Evolutionary conservation across 1,140 invertebrate genomes (phyloP), one percentile per base, ranked within the genome.

Genomic region (Theocolax elegans): DNA sequence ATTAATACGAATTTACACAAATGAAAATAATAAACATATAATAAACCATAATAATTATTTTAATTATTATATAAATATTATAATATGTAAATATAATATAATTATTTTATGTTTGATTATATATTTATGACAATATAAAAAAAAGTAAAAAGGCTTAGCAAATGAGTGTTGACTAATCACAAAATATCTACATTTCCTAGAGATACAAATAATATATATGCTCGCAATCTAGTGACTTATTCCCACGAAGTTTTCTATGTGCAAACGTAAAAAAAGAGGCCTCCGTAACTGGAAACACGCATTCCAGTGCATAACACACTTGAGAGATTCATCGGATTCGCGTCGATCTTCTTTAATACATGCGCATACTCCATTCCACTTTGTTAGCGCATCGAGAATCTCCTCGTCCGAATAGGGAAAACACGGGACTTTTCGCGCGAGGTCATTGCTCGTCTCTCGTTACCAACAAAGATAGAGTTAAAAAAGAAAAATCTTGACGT

Each of bases 231-330:
- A n/a, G n/a, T n/a, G 19, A 29, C 35, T 15, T 15, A 17, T 46
- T 44, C 40, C 13, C 58, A 46, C 46, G 46, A 60, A 60, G 27
- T 60, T 58, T 58, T 23, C 13, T 9, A 7, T 1, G 12, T 21
- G 59, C 42, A 25, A 31, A 12, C 44, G 25, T n/a, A n/a, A n/a
- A n/a, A 49, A 64, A 64, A 64, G 29, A 27, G 60, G 29, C 3
- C 51, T 35, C 44, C 60, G n/a, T 64, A 65, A 54, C 54, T 65
- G 63, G 63, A 54, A 51, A 19, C 17, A 44, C 35, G 53, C 49
- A 49, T 63, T 35, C 2, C 15, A 48, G 44, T 17, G 48, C 9
- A 3, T 12, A 25, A 3, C 12, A 29, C 1, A 19, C 1, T 13
- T 2, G 35, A 35, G 13, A 65, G 44, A 35, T 64, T 19, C 46